phyloP scores from a whole-genome alignment of 2,888 invertebrate species.

The Matsumyia berberina region DNA sequence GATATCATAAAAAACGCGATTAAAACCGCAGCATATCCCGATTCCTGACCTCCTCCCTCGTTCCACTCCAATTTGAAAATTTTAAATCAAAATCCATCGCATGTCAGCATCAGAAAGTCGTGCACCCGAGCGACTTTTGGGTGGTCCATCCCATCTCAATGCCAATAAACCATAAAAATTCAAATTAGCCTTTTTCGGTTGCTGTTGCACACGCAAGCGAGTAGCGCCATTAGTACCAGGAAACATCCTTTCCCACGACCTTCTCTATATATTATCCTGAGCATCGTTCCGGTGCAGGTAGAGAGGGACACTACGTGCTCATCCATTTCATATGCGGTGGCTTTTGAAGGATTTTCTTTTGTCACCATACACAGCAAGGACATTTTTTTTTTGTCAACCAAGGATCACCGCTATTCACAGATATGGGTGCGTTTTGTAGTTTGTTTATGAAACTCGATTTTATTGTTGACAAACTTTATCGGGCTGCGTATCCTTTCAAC shows the following conservation, averaged over 20 bases:
- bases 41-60: constrained; percentile 19
- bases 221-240: constrained; percentile 76
- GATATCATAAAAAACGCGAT: constrained; percentile 60
- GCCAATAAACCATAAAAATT: constrained; percentile 74
- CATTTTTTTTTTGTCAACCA: constrained; percentile 58
- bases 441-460: constrained; percentile 64
- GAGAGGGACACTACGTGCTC: constrained; percentile 46
- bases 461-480: constrained; percentile 75
- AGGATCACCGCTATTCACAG: constrained; percentile 31
- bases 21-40: constrained; percentile 46
- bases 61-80: not conserved
- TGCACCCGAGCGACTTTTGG: constrained; percentile 57
- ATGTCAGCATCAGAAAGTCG: constrained; percentile 40
- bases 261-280: constrained; percentile 17
- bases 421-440: constrained; percentile 56
- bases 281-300: constrained; percentile 20
- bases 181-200: constrained; percentile 58
- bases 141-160: constrained; percentile 66
- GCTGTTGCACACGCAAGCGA: constrained; percentile 65
- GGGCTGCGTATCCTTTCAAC: constrained; percentile 58
- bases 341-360: constrained; percentile 72
- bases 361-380: constrained; percentile 62
- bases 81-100: constrained; percentile 27
- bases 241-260: constrained; percentile 75
- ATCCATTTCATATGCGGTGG: constrained; percentile 56